Percentiles rank a stretch among this genome's conserved stretches.
Conservation (phyloP, 2,797 vertebrate genomes). For the Helostoma temminkii region DNA sequence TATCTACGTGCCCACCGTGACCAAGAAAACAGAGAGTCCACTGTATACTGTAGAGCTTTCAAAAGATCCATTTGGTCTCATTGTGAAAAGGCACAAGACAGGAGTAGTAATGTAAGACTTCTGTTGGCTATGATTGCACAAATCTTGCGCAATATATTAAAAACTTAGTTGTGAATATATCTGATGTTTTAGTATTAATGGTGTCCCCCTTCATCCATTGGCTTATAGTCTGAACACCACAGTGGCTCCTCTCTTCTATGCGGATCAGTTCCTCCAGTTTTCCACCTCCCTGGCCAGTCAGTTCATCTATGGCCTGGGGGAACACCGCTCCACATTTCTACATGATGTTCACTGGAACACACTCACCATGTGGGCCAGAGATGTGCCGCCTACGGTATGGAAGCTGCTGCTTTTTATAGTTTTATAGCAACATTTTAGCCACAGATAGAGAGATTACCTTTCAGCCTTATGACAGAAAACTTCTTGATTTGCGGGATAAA, state of each 20-base stretch:
- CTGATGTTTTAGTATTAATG: not conserved
- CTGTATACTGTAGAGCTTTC: constrained; percentile 85
- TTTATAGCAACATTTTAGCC: not conserved
- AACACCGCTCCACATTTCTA: constrained; percentile 87
- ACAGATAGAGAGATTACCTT: not conserved
- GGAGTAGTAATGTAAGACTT: constrained; percentile 79
- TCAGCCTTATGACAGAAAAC: not conserved
- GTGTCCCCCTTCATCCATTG: not conserved
- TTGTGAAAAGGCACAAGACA: constrained; percentile 80
- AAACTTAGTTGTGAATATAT: not conserved
- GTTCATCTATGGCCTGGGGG: constrained; percentile 90
- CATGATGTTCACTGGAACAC: constrained; percentile 91
- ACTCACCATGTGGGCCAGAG: constrained; percentile 91
- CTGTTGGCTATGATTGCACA: not conserved
- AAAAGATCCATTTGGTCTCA: constrained; percentile 83
- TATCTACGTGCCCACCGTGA: constrained; percentile 79
- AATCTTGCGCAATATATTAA: not conserved
- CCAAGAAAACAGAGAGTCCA: constrained; percentile 79
- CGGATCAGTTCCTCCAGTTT: constrained; percentile 93
- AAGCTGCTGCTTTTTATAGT: no score
- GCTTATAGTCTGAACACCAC: constrained; percentile 87
- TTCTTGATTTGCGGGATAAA: no score
- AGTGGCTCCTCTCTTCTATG: constrained; percentile 89
- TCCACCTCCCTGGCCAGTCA: constrained; percentile 83
- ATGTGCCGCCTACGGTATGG: constrained; percentile 78